These are phyloP conservation scores for Cyaniris semiargus DNA, from an alignment of 2,888 invertebrate species.

Conservation along the genomic window DNA sequence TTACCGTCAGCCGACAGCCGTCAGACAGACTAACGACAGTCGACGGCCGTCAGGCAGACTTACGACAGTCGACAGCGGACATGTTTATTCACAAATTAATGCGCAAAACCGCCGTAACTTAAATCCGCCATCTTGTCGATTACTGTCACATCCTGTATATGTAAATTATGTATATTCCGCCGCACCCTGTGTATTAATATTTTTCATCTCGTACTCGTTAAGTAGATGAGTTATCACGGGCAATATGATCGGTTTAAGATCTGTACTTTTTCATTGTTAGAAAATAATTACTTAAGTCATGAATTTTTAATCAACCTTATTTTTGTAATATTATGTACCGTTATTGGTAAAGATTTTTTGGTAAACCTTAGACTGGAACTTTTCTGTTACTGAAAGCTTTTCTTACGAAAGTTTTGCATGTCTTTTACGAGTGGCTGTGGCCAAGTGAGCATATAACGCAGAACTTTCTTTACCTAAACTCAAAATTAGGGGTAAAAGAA, in stretches of 20 bases:
- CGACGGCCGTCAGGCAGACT: slow-evolving; percentile 51
- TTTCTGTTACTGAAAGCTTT: neutral
- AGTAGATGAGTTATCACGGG: slow-evolving; percentile 3
- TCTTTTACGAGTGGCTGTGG: neutral
- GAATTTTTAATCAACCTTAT: neutral
- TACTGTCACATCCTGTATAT: slow-evolving; percentile 48
- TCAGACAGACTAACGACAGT: slow-evolving; percentile 55
- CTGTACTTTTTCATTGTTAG: neutral
- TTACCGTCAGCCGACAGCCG: slow-evolving; percentile 49
- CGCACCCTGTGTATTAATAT: slow-evolving; percentile 1
- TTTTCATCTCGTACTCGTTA: slow-evolving; percentile 2
- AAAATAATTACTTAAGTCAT: neutral
- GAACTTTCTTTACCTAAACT: neutral
- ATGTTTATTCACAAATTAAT: slow-evolving; percentile 75
- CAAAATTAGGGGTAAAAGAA: neutral
- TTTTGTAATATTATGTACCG: no score
- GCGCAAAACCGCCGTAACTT: slow-evolving; percentile 61
- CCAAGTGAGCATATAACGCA: neutral
- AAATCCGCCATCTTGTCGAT: slow-evolving; percentile 53
- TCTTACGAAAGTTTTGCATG: neutral
- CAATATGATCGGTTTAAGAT: neutral
- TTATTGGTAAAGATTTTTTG: neutral
- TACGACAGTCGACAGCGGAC: slow-evolving; percentile 46
- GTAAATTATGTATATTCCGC: slow-evolving; percentile 15
- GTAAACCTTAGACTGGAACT: neutral